Conservation (phyloP, 2,113 vertebrate genomes). For the Myiagra hebetior region DNA sequence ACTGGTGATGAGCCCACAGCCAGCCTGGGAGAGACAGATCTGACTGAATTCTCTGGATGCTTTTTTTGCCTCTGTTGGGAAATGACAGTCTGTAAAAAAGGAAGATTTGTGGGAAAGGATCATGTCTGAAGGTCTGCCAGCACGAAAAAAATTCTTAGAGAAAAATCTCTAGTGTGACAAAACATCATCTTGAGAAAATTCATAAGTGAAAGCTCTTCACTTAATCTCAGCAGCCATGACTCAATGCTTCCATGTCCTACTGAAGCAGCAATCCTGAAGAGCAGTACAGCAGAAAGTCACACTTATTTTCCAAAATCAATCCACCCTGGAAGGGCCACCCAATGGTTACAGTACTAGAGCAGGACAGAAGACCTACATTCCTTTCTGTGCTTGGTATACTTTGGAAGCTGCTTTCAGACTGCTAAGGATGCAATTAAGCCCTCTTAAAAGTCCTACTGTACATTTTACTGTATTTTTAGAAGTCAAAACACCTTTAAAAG, state of each 20-base stretch:
- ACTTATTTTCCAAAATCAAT: neutral
- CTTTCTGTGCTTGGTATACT: neutral
- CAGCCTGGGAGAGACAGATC: neutral
- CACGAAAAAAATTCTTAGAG: neutral
- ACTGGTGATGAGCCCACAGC: neutral
- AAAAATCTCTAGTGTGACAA: neutral
- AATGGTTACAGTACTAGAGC: neutral
- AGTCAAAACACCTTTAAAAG: constrained; percentile 62
- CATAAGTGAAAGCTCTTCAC: neutral
- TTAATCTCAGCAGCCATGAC: neutral
- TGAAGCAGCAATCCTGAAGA: neutral
- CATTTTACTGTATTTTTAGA: constrained; percentile 50
- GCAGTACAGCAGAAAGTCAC: neutral
- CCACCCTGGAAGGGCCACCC: neutral
- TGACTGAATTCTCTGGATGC: neutral
- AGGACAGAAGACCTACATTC: constrained; percentile 29
- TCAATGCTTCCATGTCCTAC: neutral
- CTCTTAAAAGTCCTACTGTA: constrained; percentile 45
- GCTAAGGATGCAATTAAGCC: constrained; percentile 45
- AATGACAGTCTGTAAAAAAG: neutral
- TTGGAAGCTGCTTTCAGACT: neutral
- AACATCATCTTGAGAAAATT: neutral
- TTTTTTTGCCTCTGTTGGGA: neutral
- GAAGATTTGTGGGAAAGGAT: neutral
- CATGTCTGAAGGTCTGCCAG: neutral